phyloP scores from a whole-genome alignment of 2,888 invertebrate species.

The Mayetiola destructor region DNA sequence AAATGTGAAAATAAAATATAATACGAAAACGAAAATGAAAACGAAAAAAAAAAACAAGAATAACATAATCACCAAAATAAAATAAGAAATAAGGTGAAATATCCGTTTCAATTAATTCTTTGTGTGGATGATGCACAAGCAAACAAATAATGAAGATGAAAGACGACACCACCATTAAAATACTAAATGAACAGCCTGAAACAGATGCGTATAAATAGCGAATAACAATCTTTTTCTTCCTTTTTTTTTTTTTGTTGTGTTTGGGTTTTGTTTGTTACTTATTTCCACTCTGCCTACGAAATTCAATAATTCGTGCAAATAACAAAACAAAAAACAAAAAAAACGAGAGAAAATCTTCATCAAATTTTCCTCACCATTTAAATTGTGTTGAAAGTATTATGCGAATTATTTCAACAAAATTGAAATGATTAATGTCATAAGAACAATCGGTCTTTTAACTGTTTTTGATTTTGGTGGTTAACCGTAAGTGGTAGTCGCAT shows the following conservation, averaged over 20 bases:
- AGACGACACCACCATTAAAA: background rate
- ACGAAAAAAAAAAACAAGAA: background rate
- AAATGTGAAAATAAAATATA: background rate
- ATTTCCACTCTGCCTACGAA: too few relatives aligned
- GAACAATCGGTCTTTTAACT: too few relatives aligned
- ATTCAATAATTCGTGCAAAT: too few relatives aligned
- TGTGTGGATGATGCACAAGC: too few relatives aligned
- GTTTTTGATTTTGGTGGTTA: too few relatives aligned
- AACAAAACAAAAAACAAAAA: too few relatives aligned
- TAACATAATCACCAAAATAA: background rate
- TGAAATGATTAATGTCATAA: too few relatives aligned
- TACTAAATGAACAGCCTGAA: background rate
- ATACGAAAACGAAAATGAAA: background rate
- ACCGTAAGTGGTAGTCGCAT: too few relatives aligned
- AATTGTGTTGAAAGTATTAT: background rate
- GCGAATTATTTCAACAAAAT: too few relatives aligned
- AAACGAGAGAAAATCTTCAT: background rate
- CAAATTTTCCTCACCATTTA: background rate
- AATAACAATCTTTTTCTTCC: background rate
- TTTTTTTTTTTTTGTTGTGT: background rate
- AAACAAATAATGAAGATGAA: too few relatives aligned
- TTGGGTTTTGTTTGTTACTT: too few relatives aligned
- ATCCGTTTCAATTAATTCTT: too few relatives aligned
- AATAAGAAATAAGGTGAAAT: background rate
- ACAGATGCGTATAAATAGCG: constrained; percentile 10